These are phyloP conservation scores for Acrocyrtus sp. DNA, from an alignment of 2,888 invertebrate genomes.

Conservation along the genomic window DNA sequence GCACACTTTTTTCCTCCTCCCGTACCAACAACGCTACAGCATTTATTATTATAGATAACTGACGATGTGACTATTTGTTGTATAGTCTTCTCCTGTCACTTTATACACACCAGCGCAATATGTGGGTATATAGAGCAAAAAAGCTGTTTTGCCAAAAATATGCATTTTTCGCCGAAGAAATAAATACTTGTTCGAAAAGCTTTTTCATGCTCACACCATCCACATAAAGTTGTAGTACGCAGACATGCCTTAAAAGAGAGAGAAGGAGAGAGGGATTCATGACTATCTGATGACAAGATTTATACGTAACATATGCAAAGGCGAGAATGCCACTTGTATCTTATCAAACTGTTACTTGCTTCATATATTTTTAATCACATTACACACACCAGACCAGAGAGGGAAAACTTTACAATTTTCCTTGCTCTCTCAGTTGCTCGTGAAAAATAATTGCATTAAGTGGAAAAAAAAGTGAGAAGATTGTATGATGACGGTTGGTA, in stretches of 20 bases:
- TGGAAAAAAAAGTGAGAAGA: slow-evolving; percentile 7
- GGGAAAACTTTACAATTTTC: too few relatives aligned
- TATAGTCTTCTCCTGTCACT: background rate
- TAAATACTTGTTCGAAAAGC: too few relatives aligned
- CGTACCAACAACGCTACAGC: too few relatives aligned
- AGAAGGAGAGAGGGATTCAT: too few relatives aligned
- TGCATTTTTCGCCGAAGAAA: background rate
- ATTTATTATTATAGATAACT: background rate
- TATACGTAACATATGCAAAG: slow-evolving; percentile 47
- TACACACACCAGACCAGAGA: background rate
- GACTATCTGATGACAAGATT: slow-evolving; percentile 47
- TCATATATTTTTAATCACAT: background rate
- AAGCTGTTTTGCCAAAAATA: slow-evolving; percentile 21
- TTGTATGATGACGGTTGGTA: background rate
- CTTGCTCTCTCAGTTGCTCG: too few relatives aligned
- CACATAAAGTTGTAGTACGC: too few relatives aligned
- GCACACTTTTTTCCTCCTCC: background rate
- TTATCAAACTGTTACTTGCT: slow-evolving; percentile 25
- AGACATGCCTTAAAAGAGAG: too few relatives aligned
- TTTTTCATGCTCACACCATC: too few relatives aligned
- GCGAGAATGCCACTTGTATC: slow-evolving; percentile 1
- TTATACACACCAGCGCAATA: background rate
- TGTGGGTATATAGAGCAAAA: slow-evolving; percentile 23
- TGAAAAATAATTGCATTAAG: background rate
- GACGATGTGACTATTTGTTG: background rate